phyloP scores from a whole-genome alignment of 23 tunicate genomes.

The Oikopleura dioica region DNA sequence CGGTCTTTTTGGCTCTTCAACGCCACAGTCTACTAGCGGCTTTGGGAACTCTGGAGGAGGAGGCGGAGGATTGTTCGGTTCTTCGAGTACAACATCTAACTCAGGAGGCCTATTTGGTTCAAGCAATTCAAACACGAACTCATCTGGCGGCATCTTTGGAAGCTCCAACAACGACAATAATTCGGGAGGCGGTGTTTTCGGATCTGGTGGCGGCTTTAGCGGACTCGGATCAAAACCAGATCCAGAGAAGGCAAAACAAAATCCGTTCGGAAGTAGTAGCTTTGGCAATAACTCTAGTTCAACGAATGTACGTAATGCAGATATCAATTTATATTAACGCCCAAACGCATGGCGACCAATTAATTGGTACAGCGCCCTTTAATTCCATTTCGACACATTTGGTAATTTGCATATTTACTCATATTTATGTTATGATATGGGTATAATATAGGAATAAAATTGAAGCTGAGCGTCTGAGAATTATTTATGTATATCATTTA shows the following conservation, averaged over 20 bases:
- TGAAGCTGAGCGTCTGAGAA: too few species aligned
- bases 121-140: neutral
- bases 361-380: too few species aligned
- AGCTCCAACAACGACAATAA: neutral
- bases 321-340: too few species aligned
- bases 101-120: conserved; percentile 6
- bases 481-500: too few species aligned
- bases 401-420: too few species aligned
- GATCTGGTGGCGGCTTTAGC: neutral
- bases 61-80: neutral
- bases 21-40: too few species aligned
- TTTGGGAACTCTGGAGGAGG: too few species aligned
- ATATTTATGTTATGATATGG: too few species aligned
- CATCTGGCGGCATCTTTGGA: neutral
- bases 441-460: too few species aligned
- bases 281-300: neutral
- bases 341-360: too few species aligned
- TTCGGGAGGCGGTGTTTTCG: neutral
- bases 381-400: too few species aligned
- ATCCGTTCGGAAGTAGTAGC: neutral
- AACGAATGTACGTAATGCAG: too few species aligned
- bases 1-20: conserved; percentile 10
- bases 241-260: neutral
- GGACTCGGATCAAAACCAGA: neutral
- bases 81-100: neutral